Evolutionary conservation across 1,140 invertebrate species (phyloP), one percentile per base, ranked within the genome.

Genomic region (Rhysida immarginata): DNA sequence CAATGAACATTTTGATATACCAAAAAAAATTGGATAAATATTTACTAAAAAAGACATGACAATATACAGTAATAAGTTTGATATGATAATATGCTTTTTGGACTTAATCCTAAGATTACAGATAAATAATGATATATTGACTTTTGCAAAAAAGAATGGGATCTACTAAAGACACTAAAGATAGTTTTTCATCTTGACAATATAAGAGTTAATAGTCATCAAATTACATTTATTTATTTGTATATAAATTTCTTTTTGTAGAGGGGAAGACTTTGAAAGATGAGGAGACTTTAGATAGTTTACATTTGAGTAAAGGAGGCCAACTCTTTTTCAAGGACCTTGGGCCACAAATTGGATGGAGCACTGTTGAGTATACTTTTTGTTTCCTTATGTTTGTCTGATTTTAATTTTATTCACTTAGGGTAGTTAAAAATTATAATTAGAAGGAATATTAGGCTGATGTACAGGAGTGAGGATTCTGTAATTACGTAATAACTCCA

Each of bases 321-420:
- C 84, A 84, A 66, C 66, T 90, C 0, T 90, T 81, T 67, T 73
- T 86, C 18, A 89, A 75, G 77, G 96, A 99, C 75, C 75, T 99
- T 35, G 96, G 96, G 8, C 94, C 94, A 1, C 96, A 99, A 75
- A 89, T 99, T 63, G 91, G 92, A 25, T 99, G 96, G 95, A 90
- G 84, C 63, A 96, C 93, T n/a, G n/a, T n/a, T n/a, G n/a, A n/a
- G n/a, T n/a, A n/a, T n/a, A n/a, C n/a, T n/a, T n/a, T n/a, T n/a
- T n/a, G n/a, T n/a, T n/a, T n/a, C n/a, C n/a, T n/a, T n/a, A n/a
- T n/a, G n/a, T n/a, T n/a, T n/a, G n/a, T n/a, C n/a, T n/a, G n/a
- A n/a, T n/a, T n/a, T n/a, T n/a, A n/a, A n/a, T n/a, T n/a, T n/a
- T n/a, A n/a, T n/a, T n/a, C n/a, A n/a, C n/a, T n/a, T n/a, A n/a